Conservation (phyloP, 2,888 invertebrate species). For the Heliconius hortense region DNA sequence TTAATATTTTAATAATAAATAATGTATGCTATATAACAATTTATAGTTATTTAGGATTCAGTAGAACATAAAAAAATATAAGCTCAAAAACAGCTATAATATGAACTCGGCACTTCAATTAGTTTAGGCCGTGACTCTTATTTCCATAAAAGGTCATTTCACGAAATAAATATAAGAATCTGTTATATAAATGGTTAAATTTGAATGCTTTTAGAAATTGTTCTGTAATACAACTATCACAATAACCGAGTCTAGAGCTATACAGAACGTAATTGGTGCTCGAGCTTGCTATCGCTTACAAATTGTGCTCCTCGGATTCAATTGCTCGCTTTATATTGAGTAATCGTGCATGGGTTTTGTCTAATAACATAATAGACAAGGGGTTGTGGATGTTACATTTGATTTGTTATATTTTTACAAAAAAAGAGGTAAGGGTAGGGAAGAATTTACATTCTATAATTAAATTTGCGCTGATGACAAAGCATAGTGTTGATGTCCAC, state of each 20-base stretch:
- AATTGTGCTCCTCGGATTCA: constrained; percentile 47
- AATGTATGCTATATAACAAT: too few relatives aligned
- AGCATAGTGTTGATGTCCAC: too few relatives aligned
- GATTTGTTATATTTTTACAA: constrained; percentile 6
- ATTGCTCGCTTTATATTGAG: constrained; percentile 43
- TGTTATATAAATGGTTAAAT: constrained; percentile 34
- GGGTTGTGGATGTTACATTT: constrained; percentile 18
- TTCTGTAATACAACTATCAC: constrained; percentile 42
- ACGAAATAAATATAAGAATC: constrained; percentile 15
- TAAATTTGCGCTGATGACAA: too few relatives aligned
- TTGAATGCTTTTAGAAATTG: constrained; percentile 37
- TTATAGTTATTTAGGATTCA: not conserved
- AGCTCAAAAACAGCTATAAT: not conserved
- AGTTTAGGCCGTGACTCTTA: constrained; percentile 2
- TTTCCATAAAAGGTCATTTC: constrained; percentile 18
- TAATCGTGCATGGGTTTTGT: constrained; percentile 43
- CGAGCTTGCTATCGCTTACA: constrained; percentile 45
- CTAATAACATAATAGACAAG: constrained; percentile 37
- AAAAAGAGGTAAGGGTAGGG: not conserved
- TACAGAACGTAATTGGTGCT: constrained; percentile 47
- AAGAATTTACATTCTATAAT: too few relatives aligned
- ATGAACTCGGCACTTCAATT: constrained; percentile 12
- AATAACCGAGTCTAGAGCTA: constrained; percentile 36
- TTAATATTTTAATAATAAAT: too few relatives aligned
- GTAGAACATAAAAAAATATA: not conserved